Evolutionary conservation across 2,797 vertebrate species (phyloP).

Genomic region (Gephyroberyx darwinii): DNA sequence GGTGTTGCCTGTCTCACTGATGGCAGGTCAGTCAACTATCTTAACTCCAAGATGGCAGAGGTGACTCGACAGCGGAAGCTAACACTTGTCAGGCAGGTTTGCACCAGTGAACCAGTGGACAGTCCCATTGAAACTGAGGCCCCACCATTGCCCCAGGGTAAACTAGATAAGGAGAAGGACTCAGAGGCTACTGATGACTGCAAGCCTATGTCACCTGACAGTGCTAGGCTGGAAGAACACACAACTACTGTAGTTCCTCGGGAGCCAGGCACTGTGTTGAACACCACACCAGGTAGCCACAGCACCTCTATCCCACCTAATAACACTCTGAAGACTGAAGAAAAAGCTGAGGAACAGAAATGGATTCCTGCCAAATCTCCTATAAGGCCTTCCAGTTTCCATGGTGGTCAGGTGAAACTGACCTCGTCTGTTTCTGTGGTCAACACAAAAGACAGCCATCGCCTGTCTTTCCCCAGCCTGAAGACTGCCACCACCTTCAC

Average conservation of each 20-base stretch:
- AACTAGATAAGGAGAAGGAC: conserved; percentile 71
- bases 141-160: conserved; percentile 77
- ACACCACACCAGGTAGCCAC: conserved; percentile 68
- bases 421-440: conserved; percentile 79
- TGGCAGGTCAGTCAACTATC: conserved; percentile 80
- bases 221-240: conserved; percentile 78
- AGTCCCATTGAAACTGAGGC: conserved; percentile 85
- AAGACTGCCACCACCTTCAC: conserved; percentile 96
- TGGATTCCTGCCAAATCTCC: conserved; percentile 81
- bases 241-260: conserved; percentile 70
- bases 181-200: conserved; percentile 68
- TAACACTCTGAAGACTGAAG: conserved; percentile 76
- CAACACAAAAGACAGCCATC: conserved; percentile 85
- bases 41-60: conserved; percentile 84
- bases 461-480: conserved; percentile 91
- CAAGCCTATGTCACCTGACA: conserved; percentile 75
- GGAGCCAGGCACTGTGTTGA: conserved; percentile 43
- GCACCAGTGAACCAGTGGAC: conserved; percentile 92
- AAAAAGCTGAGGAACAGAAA: conserved; percentile 83
- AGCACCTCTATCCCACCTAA: conserved; percentile 58
- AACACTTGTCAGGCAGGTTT: conserved; percentile 92
- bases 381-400: conserved; percentile 75
- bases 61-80: conserved; percentile 89
- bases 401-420: conserved; percentile 83
- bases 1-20: conserved; percentile 90